phyloP scores from a whole-genome alignment of 2,888 invertebrate species.

The Pardosa pseudoannulata region DNA sequence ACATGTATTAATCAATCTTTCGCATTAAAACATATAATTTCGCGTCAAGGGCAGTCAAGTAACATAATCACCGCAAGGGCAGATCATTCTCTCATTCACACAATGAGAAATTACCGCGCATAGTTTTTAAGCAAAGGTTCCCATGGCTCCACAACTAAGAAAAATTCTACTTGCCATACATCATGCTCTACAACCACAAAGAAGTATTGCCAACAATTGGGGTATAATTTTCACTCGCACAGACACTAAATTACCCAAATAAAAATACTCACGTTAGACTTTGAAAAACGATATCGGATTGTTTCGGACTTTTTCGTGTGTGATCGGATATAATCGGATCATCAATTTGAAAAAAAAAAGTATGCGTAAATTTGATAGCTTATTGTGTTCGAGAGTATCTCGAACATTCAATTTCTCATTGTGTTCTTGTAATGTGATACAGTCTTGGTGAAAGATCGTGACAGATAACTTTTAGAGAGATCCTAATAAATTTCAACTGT shows the following conservation, averaged over 20 bases:
- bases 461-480: not conserved
- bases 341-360: conserved; percentile 36
- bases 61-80: no score
- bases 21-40: no score
- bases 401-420: not conserved
- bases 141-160: not conserved
- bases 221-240: not conserved
- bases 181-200: not conserved
- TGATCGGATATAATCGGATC: conserved; percentile 21
- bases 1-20: no score
- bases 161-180: not conserved
- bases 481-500: not conserved
- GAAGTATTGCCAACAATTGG: not conserved
- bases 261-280: conserved; percentile 9
- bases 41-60: no score
- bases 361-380: conserved; percentile 38
- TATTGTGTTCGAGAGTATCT: conserved; percentile 27
- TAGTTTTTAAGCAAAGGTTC: not conserved
- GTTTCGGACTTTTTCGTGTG: conserved; percentile 26
- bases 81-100: no score
- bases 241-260: not conserved
- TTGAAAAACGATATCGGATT: conserved; percentile 65
- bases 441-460: not conserved
- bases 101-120: no score
- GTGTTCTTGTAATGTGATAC: not conserved